Conservation (phyloP, 2,888 invertebrate genomes). For the Eudemis profundana region DNA sequence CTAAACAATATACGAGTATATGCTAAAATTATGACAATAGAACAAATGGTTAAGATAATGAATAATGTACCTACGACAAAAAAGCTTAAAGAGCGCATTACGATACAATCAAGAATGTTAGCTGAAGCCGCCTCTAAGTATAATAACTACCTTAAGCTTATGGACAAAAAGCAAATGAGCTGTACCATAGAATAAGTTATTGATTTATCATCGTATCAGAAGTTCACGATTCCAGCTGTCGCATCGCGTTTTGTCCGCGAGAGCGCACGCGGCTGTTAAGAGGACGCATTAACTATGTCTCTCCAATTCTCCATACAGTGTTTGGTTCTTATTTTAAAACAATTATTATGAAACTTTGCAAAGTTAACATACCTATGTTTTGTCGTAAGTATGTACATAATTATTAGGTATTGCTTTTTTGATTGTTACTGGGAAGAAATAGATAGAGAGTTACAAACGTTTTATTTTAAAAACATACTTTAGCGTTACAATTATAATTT, state of each 20-base stretch:
- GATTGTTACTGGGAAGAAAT: no score
- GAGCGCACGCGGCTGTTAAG: slow-evolving; percentile 66
- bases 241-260: slow-evolving; percentile 72
- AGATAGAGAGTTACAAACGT: no score
- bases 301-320: no score
- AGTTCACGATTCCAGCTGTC: slow-evolving; percentile 78
- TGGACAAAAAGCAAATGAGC: slow-evolving; percentile 42
- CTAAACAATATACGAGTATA: no score
- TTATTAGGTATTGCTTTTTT: no score
- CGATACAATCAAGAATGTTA: slow-evolving; percentile 14
- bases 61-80: background rate
- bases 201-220: slow-evolving; percentile 80
- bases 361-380: no score
- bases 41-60: background rate
- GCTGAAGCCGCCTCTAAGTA: slow-evolving; percentile 4
- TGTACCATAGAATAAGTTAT: slow-evolving; percentile 72
- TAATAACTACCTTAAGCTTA: background rate
- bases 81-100: background rate
- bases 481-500: no score
- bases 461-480: no score
- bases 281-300: no score
- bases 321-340: no score
- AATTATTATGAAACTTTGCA: no score
- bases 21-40: background rate
- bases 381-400: no score